Conservation (phyloP, 2,888 invertebrate species). For the Rhagium mordax region DNA sequence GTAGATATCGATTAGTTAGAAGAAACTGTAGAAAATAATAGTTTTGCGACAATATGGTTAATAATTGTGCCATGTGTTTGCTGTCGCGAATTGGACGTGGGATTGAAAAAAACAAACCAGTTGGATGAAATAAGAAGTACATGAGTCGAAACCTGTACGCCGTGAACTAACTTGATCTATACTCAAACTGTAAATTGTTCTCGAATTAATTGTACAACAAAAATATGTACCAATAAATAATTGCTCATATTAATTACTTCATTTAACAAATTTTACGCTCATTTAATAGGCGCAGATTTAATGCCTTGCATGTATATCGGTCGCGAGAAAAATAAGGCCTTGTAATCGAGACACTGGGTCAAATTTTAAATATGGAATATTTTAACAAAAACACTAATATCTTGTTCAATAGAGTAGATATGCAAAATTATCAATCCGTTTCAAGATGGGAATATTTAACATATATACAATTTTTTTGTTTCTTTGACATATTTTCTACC, state of each 20-base stretch:
- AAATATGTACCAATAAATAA: slow-evolving; percentile 5
- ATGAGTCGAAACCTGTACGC: slow-evolving; percentile 38
- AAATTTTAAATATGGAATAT: too few species aligned
- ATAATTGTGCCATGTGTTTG: slow-evolving; percentile 58
- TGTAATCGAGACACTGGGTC: too few species aligned
- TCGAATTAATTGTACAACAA: slow-evolving; percentile 20
- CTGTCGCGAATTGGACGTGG: slow-evolving; percentile 57
- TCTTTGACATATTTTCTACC: too few species aligned
- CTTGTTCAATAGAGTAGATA: too few species aligned
- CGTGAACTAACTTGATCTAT: slow-evolving; percentile 42
- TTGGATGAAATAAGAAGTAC: slow-evolving; percentile 55
- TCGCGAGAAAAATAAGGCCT: background rate
- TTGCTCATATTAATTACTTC: background rate
- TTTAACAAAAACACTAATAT: too few species aligned
- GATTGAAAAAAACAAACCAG: slow-evolving; percentile 54
- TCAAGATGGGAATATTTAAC: too few species aligned
- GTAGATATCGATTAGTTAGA: background rate
- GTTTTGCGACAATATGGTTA: slow-evolving; percentile 56
- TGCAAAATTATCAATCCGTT: too few species aligned
- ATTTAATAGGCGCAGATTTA: background rate
- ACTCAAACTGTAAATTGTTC: slow-evolving; percentile 11
- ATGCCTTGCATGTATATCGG: background rate
- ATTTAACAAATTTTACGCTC: background rate
- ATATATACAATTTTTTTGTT: too few species aligned
- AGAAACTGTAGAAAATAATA: slow-evolving; percentile 45